phyloP scores from a whole-genome alignment of 2,797 vertebrate genomes.

The Loris lydekkerianus region DNA sequence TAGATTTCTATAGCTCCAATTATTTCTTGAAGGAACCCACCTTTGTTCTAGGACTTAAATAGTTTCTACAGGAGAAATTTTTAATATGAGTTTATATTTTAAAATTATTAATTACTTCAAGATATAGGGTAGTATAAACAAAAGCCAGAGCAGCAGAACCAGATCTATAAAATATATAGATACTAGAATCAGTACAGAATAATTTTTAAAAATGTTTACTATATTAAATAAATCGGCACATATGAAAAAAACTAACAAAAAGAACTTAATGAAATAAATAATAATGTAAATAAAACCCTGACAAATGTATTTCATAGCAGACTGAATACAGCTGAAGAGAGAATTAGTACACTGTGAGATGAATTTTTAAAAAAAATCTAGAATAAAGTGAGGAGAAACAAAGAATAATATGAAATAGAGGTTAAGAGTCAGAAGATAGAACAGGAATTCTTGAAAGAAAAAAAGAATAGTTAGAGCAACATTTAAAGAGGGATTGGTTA shows the following conservation, averaged over 20 bases:
- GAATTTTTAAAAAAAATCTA: background rate
- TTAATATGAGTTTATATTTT: background rate
- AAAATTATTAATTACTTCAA: background rate
- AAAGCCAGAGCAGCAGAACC: background rate
- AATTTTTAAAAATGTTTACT: background rate
- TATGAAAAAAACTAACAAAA: slow-evolving; percentile 12
- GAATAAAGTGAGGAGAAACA: background rate
- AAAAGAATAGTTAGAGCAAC: background rate
- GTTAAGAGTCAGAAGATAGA: background rate
- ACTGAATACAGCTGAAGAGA: background rate
- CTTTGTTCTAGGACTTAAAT: background rate
- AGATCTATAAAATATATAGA: background rate
- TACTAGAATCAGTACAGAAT: background rate
- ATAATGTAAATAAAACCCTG: background rate
- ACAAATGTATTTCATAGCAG: background rate
- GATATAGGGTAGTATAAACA: background rate
- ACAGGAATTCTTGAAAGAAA: background rate
- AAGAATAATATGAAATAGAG: background rate
- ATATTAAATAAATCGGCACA: background rate
- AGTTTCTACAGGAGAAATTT: background rate
- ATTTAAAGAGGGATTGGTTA: background rate
- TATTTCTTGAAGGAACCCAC: background rate
- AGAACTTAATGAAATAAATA: background rate
- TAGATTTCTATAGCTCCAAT: background rate
- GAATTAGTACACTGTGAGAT: background rate